These are phyloP conservation scores for Bos javanicus DNA, from an alignment of 2,113 vertebrate genomes.

Conservation along the genomic window DNA sequence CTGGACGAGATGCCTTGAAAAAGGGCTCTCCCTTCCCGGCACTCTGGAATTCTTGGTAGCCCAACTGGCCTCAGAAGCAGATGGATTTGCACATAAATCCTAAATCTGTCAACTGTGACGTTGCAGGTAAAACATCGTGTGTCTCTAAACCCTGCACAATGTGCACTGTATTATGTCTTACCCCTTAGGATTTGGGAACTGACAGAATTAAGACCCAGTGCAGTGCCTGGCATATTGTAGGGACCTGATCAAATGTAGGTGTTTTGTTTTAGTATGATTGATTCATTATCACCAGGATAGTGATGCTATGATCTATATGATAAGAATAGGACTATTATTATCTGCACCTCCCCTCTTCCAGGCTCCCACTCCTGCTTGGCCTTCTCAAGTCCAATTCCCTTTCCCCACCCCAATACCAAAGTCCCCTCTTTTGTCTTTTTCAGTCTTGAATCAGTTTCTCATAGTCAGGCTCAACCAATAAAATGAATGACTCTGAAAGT, in stretches of 20 bases:
- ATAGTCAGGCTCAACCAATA: not conserved
- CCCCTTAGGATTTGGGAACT: not conserved
- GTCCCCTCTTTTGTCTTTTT: not conserved
- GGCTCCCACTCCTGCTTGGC: not conserved
- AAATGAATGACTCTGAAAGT: not conserved
- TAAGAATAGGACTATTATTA: not conserved
- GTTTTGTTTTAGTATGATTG: no score
- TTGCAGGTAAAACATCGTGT: not conserved
- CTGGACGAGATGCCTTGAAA: fast-evolving
- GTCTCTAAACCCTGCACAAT: not conserved
- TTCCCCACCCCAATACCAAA: not conserved
- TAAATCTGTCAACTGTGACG: not conserved
- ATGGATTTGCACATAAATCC: fast-evolving
- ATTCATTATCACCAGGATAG: not conserved
- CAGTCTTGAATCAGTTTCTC: not conserved
- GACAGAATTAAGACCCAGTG: not conserved
- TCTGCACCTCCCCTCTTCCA: not conserved
- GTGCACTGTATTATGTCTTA: fast-evolving
- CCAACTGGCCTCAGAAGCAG: not conserved
- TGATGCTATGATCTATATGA: not conserved
- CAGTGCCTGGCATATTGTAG: not conserved
- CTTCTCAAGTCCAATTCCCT: not conserved
- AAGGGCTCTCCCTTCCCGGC: fast-evolving
- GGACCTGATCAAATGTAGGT: not conserved
- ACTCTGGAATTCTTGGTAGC: not conserved